Evolutionary conservation across 1,140 invertebrate genomes (phyloP).

Genomic region (Zaprionus capensis): DNA sequence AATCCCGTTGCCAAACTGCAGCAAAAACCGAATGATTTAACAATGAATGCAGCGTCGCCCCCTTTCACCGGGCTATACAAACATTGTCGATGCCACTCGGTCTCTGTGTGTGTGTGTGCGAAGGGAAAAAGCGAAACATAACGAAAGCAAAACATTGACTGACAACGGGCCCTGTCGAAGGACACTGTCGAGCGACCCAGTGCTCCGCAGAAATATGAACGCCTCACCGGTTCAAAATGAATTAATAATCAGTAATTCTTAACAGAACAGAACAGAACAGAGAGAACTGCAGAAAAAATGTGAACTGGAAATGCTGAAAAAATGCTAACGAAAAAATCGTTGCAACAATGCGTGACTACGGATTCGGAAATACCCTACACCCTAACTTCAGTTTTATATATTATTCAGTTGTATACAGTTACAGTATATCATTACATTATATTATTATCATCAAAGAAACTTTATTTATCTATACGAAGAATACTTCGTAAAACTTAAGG

Average conservation of each 20-base stretch:
- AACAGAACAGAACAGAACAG: constrained; percentile 50
- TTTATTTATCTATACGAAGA: no score
- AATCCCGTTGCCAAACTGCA: constrained; percentile 75
- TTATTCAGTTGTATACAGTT: no score
- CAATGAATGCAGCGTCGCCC: constrained; percentile 73
- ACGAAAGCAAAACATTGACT: constrained; percentile 81
- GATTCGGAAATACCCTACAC: not conserved
- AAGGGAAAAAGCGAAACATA: constrained; percentile 53
- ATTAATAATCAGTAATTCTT: constrained; percentile 83
- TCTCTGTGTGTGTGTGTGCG: constrained; percentile 4
- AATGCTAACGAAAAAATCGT: constrained; percentile 31
- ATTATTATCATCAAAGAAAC: no score
- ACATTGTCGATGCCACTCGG: constrained; percentile 38
- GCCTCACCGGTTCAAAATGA: constrained; percentile 81
- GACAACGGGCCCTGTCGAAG: constrained; percentile 68
- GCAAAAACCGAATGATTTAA: constrained; percentile 82
- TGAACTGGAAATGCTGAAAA: constrained; percentile 28
- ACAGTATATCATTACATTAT: no score
- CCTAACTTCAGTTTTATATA: no score
- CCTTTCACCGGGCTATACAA: constrained; percentile 64
- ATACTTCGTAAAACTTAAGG: no score
- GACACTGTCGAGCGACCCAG: constrained; percentile 58
- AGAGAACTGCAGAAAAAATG: constrained; percentile 43
- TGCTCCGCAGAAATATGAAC: constrained; percentile 78
- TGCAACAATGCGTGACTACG: not conserved